Base-by-base conservation (phyloP, 30 jellyfish, hydroid and myxozoan species). In the Aurelia sp. region DNA sequence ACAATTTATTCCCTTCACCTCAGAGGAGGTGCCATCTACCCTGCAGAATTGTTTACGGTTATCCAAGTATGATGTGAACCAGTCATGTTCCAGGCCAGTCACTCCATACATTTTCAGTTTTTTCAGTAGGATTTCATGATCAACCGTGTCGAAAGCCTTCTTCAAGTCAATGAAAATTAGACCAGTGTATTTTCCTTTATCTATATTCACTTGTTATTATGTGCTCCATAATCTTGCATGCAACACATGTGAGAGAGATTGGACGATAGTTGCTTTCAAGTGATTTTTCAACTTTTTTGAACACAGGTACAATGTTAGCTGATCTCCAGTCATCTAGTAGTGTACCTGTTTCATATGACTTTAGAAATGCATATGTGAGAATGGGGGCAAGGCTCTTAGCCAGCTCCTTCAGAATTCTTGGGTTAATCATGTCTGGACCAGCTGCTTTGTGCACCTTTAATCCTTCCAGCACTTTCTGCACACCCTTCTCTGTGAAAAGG, bases 161-260 rank as follows among this genome's bases (percentile, higher is more conserved):
- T n/a, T n/a, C n/a, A n/a, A n/a, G n/a, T n/a, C n/a, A n/a, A n/a
- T n/a, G n/a, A n/a, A n/a, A n/a, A n/a, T n/a, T n/a, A n/a, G n/a
- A n/a, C n/a, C n/a, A n/a, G n/a, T n/a, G n/a, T n/a, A n/a, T n/a
- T n/a, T n/a, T n/a, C n/a, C n/a, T n/a, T n/a, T n/a, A n/a, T n/a
- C n/a, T n/a, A n/a, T n/a, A n/a, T n/a, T 91, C 20, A 62, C 76
- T 65, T 65, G 51, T 65, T 65, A 19, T 65, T 65, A 65, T 65
- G 76, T 65, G 76, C 76, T 65, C 51, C 76, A 65, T 65, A 65
- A 65, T 65, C 76, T 18, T 65, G 76, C 76, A 65, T 65, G 47
- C 16, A 65, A 65, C 76, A 65, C 76, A 65, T 17, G 76, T 65
- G 47, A 65, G 76, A 9, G 76, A 65, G 13, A 65, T 65, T 65